A percentile compares a stretch with the other conserved stretches of the same genome.
phyloP scores from a whole-genome alignment of 2,797 vertebrate genomes.

The Cynodonichthys magdalenae region DNA sequence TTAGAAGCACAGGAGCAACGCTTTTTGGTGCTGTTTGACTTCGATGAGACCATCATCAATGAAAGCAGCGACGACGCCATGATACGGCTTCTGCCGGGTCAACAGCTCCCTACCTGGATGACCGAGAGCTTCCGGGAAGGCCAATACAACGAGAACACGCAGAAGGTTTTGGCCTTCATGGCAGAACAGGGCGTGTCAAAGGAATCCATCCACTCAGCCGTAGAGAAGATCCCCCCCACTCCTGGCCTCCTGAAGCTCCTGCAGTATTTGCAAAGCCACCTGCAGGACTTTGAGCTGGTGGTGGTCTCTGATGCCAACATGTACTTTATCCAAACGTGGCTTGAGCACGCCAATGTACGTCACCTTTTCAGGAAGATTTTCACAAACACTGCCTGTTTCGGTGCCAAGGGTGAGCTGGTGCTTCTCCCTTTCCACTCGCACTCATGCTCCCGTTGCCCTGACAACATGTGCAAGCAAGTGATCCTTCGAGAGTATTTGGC shows the following conservation, averaged over 20 bases:
- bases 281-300: conserved; percentile 85
- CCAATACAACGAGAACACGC: conserved; percentile 90
- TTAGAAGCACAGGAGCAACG: conserved; percentile 45
- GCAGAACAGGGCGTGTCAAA: conserved; percentile 86
- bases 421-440: conserved; percentile 92
- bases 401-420: conserved; percentile 80
- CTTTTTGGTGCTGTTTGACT: conserved; percentile 91
- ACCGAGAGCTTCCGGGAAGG: conserved; percentile 81
- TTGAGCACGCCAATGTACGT: conserved; percentile 77
- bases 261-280: conserved; percentile 83
- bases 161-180: conserved; percentile 85
- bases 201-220: conserved; percentile 74
- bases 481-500: conserved; percentile 87
- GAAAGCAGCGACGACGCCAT: conserved; percentile 91
- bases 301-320: conserved; percentile 93
- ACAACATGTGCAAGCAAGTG: conserved; percentile 95
- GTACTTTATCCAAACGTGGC: conserved; percentile 87
- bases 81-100: conserved; percentile 78
- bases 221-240: conserved; percentile 85
- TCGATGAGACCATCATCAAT: conserved; percentile 92
- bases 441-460: conserved; percentile 86
- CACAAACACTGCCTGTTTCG: conserved; percentile 87
- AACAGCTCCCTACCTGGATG: conserved; percentile 84
- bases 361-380: conserved; percentile 88
- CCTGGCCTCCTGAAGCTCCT: conserved; percentile 86